These are phyloP conservation scores for Myioborus melanocephalus DNA, from an alignment of 2,797 vertebrate species.

Conservation along the genomic window DNA sequence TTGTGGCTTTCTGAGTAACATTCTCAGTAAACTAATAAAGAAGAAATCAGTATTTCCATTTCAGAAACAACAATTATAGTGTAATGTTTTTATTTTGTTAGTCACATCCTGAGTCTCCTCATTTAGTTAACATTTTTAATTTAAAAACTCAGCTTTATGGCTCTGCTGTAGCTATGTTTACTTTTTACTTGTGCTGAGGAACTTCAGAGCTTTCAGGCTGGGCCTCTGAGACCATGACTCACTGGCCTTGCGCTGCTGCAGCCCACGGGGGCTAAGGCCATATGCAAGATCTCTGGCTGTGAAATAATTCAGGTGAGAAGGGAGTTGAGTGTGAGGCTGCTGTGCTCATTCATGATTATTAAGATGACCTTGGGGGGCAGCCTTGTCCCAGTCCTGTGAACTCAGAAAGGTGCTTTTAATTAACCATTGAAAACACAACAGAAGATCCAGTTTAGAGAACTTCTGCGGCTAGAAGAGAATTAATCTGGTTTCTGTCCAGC, in stretches of 20 bases:
- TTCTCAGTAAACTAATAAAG: neutral
- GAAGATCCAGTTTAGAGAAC: neutral
- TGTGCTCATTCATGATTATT: neutral
- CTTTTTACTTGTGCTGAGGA: neutral
- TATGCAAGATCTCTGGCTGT: neutral
- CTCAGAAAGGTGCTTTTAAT: neutral
- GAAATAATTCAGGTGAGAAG: neutral
- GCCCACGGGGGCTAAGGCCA: fast-evolving
- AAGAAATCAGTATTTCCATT: neutral
- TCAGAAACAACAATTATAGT: neutral
- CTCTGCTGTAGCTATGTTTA: neutral
- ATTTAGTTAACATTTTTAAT: neutral
- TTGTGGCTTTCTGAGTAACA: neutral
- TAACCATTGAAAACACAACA: neutral
- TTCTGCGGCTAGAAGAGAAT: neutral
- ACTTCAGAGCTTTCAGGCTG: neutral
- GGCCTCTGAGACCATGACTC: neutral
- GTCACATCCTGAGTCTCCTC: neutral
- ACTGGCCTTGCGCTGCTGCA: neutral
- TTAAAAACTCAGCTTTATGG: neutral
- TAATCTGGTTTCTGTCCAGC: neutral
- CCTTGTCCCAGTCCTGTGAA: neutral
- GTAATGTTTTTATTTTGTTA: neutral
- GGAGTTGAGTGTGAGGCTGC: neutral
- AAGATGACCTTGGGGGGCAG: neutral